Percentiles rank a stretch among this genome's conserved stretches.
Evolutionary conservation across 2,888 invertebrate genomes (phyloP).

Genomic region (Athalia cordata): DNA sequence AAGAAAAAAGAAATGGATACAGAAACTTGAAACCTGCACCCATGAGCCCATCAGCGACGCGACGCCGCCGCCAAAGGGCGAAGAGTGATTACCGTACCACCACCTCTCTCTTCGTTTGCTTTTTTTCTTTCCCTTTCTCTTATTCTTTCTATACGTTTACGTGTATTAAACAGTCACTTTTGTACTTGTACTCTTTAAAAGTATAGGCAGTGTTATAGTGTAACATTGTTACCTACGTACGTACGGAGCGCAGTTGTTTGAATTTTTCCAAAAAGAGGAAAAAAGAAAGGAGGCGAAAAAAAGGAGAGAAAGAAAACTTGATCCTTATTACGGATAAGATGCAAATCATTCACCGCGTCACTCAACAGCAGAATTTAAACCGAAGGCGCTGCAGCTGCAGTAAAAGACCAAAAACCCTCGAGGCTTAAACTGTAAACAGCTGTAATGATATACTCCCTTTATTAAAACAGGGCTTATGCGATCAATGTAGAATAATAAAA

Average conservation of each 20-base stretch:
- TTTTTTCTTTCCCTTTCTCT: too few species aligned
- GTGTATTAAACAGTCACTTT: neutral
- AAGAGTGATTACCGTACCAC: slow-evolving; percentile 21
- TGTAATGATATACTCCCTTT: neutral
- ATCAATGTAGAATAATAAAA: too few species aligned
- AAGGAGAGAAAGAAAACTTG: neutral
- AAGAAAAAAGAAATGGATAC: too few species aligned
- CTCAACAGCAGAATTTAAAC: neutral
- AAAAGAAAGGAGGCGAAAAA: too few species aligned
- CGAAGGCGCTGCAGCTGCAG: slow-evolving; percentile 18
- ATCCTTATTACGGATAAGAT: slow-evolving; percentile 45
- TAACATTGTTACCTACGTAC: neutral
- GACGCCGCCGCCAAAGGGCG: slow-evolving; percentile 31
- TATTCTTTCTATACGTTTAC: neutral
- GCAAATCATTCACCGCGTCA: slow-evolving; percentile 39
- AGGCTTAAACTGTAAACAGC: neutral
- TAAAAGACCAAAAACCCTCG: neutral
- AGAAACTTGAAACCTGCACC: too few species aligned
- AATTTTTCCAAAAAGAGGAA: too few species aligned
- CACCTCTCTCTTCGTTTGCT: neutral
- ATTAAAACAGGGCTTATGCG: neutral
- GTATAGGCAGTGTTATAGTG: neutral
- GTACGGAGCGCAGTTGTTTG: too few species aligned
- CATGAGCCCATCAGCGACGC: neutral
- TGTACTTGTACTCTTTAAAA: neutral